Conservation (phyloP, 2,888 invertebrate genomes). For the Arge pagana region DNA sequence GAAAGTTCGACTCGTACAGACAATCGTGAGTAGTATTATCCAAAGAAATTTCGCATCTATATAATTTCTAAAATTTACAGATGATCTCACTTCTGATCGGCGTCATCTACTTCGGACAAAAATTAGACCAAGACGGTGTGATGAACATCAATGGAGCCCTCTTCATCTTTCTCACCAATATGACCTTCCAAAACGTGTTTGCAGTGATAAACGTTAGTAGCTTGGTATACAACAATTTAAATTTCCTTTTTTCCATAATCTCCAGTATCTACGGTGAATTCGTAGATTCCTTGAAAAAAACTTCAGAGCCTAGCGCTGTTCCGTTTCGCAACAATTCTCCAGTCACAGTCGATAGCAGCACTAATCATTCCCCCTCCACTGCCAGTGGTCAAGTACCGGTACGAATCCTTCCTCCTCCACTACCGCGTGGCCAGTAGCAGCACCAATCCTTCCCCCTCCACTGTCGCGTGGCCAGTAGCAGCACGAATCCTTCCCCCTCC, state of each 20-base stretch:
- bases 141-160: slow-evolving; percentile 94
- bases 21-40: slow-evolving; percentile 87
- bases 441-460: too few relatives aligned
- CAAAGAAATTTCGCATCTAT: slow-evolving; percentile 1
- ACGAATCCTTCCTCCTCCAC: too few relatives aligned
- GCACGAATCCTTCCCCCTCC: too few relatives aligned
- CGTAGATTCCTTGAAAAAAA: slow-evolving; percentile 10
- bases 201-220: slow-evolving; percentile 87
- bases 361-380: too few relatives aligned
- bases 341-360: too few relatives aligned
- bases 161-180: slow-evolving; percentile 87
- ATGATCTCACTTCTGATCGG: slow-evolving; percentile 88
- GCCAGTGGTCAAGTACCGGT: too few relatives aligned
- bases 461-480: too few relatives aligned
- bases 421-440: too few relatives aligned
- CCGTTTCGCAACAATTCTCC: background rate
- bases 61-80: slow-evolving; percentile 60
- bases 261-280: slow-evolving; percentile 3
- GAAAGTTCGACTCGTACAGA: slow-evolving; percentile 86
- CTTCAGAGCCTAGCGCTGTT: background rate
- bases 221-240: background rate
- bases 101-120: slow-evolving; percentile 83
- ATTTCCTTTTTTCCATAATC: slow-evolving; percentile 16
- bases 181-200: slow-evolving; percentile 95
- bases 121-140: slow-evolving; percentile 82